Evolutionary conservation across 1,140 invertebrate genomes (phyloP).

Genomic region (Drosophila ficusphila): DNA sequence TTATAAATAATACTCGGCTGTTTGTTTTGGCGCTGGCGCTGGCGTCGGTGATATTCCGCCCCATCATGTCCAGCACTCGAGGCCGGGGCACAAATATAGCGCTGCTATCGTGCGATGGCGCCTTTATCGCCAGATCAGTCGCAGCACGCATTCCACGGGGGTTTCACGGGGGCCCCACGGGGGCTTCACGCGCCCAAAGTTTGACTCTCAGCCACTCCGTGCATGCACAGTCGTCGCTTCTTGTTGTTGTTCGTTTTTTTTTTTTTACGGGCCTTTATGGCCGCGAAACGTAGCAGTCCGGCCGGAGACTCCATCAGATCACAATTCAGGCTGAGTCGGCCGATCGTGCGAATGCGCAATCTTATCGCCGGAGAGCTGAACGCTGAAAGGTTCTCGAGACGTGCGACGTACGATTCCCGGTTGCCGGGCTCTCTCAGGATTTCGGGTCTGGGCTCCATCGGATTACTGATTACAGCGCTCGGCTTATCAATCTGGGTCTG

Average conservation of each 20-base stretch:
- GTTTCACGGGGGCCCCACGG: constrained; percentile 65
- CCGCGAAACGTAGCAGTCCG: constrained; percentile 27
- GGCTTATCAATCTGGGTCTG: constrained; percentile 58
- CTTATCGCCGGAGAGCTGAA: constrained; percentile 31
- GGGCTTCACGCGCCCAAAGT: constrained; percentile 36
- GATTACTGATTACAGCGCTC: constrained; percentile 32
- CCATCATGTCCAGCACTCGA: constrained; percentile 47
- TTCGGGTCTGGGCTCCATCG: constrained; percentile 6
- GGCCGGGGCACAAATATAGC: constrained; percentile 31
- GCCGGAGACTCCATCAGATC: constrained; percentile 21
- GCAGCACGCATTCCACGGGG: constrained; percentile 35
- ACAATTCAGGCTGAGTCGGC: constrained; percentile 29
- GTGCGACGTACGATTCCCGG: constrained; percentile 8
- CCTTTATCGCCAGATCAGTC: constrained; percentile 53
- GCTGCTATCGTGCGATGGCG: constrained; percentile 48
- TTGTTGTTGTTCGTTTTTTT: no score
- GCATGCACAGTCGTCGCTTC: constrained; percentile 58
- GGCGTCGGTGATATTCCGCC: constrained; percentile 19
- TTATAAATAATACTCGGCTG: constrained; percentile 50
- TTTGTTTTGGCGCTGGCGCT: constrained; percentile 27
- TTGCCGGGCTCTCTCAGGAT: constrained; percentile 22
- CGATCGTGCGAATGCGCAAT: constrained; percentile 27
- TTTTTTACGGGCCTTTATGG: constrained; percentile 14
- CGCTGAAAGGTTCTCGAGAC: neutral
- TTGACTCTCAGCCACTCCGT: constrained; percentile 40